These are phyloP conservation scores for Macrochelys suwanniensis DNA, from an alignment of 2,797 vertebrate species.

Conservation along the genomic window DNA sequence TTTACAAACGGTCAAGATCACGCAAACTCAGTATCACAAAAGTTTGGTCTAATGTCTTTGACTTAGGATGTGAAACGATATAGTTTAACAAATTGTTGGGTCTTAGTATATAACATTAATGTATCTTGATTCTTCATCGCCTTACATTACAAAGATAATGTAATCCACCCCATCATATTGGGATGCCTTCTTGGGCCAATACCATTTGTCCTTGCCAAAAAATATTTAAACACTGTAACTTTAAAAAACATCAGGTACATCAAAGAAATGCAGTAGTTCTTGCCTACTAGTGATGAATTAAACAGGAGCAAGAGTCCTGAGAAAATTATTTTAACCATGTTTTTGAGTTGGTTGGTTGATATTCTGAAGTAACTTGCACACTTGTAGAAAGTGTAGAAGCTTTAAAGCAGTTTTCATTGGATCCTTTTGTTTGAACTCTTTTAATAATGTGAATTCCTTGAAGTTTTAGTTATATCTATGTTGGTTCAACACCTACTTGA, in stretches of 20 bases:
- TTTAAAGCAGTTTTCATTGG: not conserved
- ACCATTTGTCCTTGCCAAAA: not conserved
- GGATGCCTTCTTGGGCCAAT: not conserved
- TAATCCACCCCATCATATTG: accelerated
- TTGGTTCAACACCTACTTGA: not conserved
- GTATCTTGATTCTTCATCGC: not conserved
- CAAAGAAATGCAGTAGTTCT: not conserved
- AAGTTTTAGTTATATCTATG: not conserved
- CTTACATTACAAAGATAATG: not conserved
- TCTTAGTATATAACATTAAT: not conserved
- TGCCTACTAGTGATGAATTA: not conserved
- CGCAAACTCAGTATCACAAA: not conserved
- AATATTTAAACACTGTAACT: not conserved
- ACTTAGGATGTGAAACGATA: not conserved
- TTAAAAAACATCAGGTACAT: not conserved
- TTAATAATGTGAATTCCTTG: not conserved
- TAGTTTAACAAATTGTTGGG: not conserved
- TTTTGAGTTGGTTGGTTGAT: not conserved
- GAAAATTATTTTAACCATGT: not conserved
- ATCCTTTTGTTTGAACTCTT: not conserved
- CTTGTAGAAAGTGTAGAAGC: not conserved
- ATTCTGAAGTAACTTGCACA: not conserved
- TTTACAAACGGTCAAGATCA: not conserved
- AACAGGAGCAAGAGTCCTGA: not conserved
- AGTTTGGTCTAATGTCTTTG: not conserved